Percentiles rank a stretch among this genome's conserved stretches.
Conservation (phyloP, 2,888 invertebrate species). For the Orgyia antiqua region DNA sequence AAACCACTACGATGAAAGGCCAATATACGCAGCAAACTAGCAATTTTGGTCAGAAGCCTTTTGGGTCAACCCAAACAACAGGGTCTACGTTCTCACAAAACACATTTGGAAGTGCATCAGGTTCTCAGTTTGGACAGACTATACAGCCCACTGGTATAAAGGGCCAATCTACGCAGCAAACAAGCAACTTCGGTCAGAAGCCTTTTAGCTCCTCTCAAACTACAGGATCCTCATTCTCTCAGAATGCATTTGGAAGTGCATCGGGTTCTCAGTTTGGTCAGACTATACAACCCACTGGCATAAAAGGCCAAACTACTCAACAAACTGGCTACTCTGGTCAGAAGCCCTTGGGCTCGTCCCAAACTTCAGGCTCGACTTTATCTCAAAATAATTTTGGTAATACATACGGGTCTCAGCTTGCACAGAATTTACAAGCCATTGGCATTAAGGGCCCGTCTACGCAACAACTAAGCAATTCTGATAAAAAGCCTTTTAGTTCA, state of each 20-base stretch:
- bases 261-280: not conserved
- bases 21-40: not conserved
- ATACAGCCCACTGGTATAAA: not conserved
- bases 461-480: not conserved
- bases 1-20: not conserved
- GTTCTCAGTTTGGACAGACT: not conserved
- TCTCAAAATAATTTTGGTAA: not conserved
- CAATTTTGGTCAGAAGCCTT: not conserved
- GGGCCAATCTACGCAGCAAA: not conserved
- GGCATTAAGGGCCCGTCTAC: not conserved
- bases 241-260: not conserved
- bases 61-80: not conserved
- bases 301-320: not conserved
- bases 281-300: not conserved
- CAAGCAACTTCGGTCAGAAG: slow-evolving; percentile 3
- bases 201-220: not conserved
- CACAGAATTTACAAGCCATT: not conserved
- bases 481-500: not conserved
- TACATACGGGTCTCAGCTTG: not conserved
- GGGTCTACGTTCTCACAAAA: not conserved
- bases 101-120: not conserved
- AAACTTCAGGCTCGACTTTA: slow-evolving; percentile 1
- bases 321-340: not conserved
- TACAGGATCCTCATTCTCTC: not conserved
- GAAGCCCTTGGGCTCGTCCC: slow-evolving; percentile 2